Percentiles rank a stretch among this genome's conserved stretches.
Evolutionary conservation across 2,113 vertebrate genomes (phyloP).

Genomic region (Cryptotis parvus): DNA sequence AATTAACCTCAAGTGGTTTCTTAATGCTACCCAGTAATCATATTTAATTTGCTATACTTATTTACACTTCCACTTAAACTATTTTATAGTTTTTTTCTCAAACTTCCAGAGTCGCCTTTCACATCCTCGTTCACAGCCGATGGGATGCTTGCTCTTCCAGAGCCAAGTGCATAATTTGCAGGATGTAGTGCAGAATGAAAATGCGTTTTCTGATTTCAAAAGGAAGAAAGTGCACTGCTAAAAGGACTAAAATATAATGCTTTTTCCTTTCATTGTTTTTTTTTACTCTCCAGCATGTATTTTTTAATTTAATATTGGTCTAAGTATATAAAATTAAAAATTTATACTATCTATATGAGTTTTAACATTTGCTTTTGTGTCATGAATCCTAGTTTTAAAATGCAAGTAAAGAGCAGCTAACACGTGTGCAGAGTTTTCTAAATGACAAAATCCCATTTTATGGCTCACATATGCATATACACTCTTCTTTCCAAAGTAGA

Average conservation of each 20-base stretch:
- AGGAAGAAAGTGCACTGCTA: neutral
- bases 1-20: slow-evolving; percentile 54
- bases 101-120: neutral
- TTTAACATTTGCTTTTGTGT: neutral
- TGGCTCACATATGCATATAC: neutral
- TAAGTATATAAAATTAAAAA: slow-evolving; percentile 6
- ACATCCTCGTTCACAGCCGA: neutral
- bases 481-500: slow-evolving; percentile 27
- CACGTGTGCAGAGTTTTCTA: neutral
- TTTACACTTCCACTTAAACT: neutral
- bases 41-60: slow-evolving; percentile 39
- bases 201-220: neutral
- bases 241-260: neutral
- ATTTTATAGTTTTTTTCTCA: neutral
- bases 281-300: neutral
- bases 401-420: slow-evolving; percentile 23
- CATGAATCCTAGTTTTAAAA: neutral
- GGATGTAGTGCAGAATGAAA: neutral
- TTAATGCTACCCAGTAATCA: slow-evolving; percentile 49
- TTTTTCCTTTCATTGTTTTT: neutral
- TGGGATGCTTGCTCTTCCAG: slow-evolving; percentile 37
- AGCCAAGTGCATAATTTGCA: neutral
- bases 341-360: neutral
- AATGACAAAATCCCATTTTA: neutral
- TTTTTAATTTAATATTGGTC: slow-evolving; percentile 15